Conservation (phyloP, 2,888 invertebrate genomes). For the Cremastobaeus sp. region DNA sequence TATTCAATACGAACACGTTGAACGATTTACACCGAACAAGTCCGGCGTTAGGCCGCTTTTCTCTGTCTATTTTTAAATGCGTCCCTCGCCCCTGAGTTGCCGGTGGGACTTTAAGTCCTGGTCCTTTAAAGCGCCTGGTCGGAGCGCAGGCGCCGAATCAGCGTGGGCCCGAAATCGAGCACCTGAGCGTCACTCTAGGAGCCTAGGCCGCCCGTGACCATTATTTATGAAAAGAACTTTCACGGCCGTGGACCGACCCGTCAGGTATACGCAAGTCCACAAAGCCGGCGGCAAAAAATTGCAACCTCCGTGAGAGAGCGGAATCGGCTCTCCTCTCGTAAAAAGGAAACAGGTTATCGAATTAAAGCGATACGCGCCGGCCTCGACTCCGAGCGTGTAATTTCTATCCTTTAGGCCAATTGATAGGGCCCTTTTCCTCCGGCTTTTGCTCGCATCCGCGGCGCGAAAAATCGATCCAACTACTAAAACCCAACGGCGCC, state of each 20-base stretch:
- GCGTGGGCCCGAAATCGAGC: background rate
- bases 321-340: constrained; percentile 61
- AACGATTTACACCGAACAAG: no score
- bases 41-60: no score
- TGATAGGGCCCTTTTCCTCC: constrained; percentile 49
- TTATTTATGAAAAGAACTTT: constrained; percentile 68
- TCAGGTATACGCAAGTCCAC: constrained; percentile 33
- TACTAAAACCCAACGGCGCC: constrained; percentile 13
- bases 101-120: no score
- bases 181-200: background rate
- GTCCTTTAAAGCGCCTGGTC: no score
- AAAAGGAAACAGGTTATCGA: constrained; percentile 76
- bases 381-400: constrained; percentile 65
- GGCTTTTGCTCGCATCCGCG: constrained; percentile 27
- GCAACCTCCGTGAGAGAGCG: constrained; percentile 64
- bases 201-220: constrained; percentile 58
- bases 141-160: background rate
- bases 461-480: constrained; percentile 40
- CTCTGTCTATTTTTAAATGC: constrained; percentile 2
- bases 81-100: no score
- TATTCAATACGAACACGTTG: no score
- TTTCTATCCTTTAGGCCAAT: constrained; percentile 71
- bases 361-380: constrained; percentile 71
- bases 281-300: constrained; percentile 55
- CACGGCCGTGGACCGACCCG: constrained; percentile 74